A percentile compares a stretch with the other conserved stretches of the same genome.
phyloP scores from a whole-genome alignment of 2,888 invertebrate genomes.

The Hypomecis punctinalis region DNA sequence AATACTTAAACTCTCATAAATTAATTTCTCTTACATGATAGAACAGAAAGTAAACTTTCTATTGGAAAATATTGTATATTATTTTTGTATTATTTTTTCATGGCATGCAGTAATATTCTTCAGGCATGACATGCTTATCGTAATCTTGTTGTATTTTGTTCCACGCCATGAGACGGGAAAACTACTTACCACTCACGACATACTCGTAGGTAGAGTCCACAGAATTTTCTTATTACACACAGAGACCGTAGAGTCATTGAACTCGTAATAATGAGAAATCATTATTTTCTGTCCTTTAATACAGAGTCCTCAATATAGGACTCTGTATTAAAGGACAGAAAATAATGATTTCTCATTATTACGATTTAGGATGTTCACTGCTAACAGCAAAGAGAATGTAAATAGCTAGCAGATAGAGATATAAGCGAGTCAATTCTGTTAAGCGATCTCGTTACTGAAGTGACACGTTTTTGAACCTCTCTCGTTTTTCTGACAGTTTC shows the following conservation, averaged over 20 bases:
- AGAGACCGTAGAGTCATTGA: not conserved
- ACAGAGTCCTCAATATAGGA: not conserved
- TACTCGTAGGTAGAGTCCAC: conserved; percentile 17
- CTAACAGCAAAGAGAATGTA: too few species aligned
- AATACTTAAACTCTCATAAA: too few species aligned
- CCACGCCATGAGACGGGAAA: conserved; percentile 16
- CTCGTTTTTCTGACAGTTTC: too few species aligned
- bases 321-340: not conserved
- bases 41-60: not conserved
- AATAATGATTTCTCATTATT: too few species aligned
- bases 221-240: not conserved
- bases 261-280: not conserved
- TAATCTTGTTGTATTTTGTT: conserved; percentile 9
- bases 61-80: conserved; percentile 7
- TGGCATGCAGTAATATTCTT: not conserved
- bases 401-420: too few species aligned
- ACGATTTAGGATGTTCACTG: too few species aligned
- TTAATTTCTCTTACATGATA: not conserved
- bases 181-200: conserved; percentile 5
- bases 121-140: conserved; percentile 16
- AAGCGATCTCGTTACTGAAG: too few species aligned
- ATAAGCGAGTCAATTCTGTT: too few species aligned
- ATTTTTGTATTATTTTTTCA: not conserved
- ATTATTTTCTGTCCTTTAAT: not conserved
- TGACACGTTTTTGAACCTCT: too few species aligned